Evolutionary conservation across 2,797 vertebrate genomes (phyloP), one percentile per base, ranked within the genome.

Genomic region (Falco concolor): DNA sequence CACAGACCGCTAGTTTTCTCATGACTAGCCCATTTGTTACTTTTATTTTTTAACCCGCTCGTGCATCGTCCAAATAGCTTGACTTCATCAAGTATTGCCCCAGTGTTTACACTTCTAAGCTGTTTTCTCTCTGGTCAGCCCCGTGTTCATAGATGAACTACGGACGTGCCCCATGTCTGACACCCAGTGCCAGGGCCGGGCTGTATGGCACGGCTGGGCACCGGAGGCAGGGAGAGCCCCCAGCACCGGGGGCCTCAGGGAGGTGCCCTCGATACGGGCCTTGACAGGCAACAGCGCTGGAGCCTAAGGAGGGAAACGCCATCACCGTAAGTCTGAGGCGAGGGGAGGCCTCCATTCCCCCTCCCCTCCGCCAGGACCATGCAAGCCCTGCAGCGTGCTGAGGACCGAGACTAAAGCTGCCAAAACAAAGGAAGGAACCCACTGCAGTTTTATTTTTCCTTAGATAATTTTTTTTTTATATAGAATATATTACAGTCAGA

Each of bases 361-460:
- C 36, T 42, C 14, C 12, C 24, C 47, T 67, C 5, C 1, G 0
- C 40, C n/a, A 18, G 44, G 32, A 18, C 27, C 0, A 0, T 3
- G 6, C 50, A 6, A 40, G 28, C 40, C 81, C 63, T 42, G 67
- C 59, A 38, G 25, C 0, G 0, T 19, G 44, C 70, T 63, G 38
- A 45, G 3, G 6, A 61, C 32, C 0, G 1, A 52, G 36, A 68
- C 63, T 28, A 13, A 84, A 84, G 91, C 73, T 89, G 44, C 65
- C 64, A 36, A 87, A 93, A 68, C 67, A 74, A 96, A 94, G 74
- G 80, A 96, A 94, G 91, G 97, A 97, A 86, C 93, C 85, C 96
- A 90, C 88, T 87, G 87, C 93, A 81, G 73, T 88, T 98, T 98
- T 98, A 98, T 98, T 98, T 97, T 97, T 98, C 96, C 86, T 97